Evolutionary conservation across 1,140 invertebrate species (phyloP).

Genomic region (Physella acuta): DNA sequence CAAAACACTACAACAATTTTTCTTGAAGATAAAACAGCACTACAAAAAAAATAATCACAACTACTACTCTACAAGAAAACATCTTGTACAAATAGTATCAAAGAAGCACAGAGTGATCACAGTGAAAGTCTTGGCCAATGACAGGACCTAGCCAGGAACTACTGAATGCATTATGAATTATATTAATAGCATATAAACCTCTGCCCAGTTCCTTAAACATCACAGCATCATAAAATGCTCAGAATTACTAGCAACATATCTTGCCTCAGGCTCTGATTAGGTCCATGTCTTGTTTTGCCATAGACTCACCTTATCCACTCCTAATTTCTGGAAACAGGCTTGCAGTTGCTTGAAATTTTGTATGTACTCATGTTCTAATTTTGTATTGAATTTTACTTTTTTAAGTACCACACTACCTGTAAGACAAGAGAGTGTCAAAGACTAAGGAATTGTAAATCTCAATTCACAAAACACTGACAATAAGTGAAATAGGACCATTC

Average conservation of each 20-base stretch:
- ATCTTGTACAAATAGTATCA: no score
- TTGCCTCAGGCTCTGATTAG: neutral
- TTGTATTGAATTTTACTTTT: slow-evolving; percentile 97
- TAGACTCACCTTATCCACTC: slow-evolving; percentile 90
- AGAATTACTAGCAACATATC: no score
- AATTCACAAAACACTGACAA: no score
- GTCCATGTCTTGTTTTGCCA: neutral
- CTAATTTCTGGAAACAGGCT: slow-evolving; percentile 94
- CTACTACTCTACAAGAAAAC: no score
- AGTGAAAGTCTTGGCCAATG: slow-evolving; percentile 4
- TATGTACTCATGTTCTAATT: slow-evolving; percentile 98
- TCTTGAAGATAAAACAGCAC: no score
- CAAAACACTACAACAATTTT: no score
- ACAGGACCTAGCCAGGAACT: neutral
- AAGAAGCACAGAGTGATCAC: neutral
- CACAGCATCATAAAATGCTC: neutral
- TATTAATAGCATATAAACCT: no score
- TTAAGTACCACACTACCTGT: slow-evolving; percentile 83
- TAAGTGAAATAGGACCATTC: no score
- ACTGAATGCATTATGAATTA: neutral
- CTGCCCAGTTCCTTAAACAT: no score
- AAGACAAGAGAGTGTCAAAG: slow-evolving; percentile 41
- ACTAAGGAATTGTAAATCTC: no score
- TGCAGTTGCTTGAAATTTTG: slow-evolving; percentile 99
- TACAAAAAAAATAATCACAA: no score